Base-by-base conservation (phyloP, 2,797 vertebrate genomes). In the Xenentodon cancila region DNA sequence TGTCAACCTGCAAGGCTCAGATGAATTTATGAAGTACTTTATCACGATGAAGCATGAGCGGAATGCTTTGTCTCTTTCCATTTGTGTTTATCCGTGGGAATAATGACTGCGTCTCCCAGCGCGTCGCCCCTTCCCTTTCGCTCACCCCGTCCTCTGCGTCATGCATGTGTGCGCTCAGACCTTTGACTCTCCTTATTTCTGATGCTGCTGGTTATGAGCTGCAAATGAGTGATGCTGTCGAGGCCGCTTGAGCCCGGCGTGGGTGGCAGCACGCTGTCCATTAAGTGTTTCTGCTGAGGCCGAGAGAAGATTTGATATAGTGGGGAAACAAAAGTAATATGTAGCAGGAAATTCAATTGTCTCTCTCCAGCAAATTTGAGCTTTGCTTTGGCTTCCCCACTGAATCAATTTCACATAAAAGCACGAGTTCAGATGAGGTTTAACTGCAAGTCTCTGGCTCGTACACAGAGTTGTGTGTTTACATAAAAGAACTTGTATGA, bases 281-380 rank as follows among this genome's bases (percentile, higher is more conserved):
- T 94, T 93, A 91, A 91, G 91, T 88, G 84, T 93, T 92, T 92
- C 87, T 89, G 84, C 85, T 88, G 88, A 91, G 88, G 89, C 89
- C 66, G 58, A 91, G 92, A 88, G 91, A 88, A 93, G 92, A 93
- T 93, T 93, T 92, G 93, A 93, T 94, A 92, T 91, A 92, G 90
- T 81, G 80, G 88, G 92, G 92, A 93, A 94, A 92, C 92, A 93
- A 91, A 93, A 93, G 91, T 92, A 89, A 93, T 91, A 93, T 92
- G 90, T 86, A 91, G 65, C 89, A 91, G 92, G 92, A 94, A 93
- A 94, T 93, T 93, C 88, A 93, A 94, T 94, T 93, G 90, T 91
- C 81, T 86, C 84, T 89, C 87, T 87, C 73, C 63, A 82, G 84
- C 88, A 89, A 90, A 89, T 92, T 91, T 84, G 75, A 87, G 83